Conservation (phyloP, 2,113 vertebrate species). For the Archilochus colubris region DNA sequence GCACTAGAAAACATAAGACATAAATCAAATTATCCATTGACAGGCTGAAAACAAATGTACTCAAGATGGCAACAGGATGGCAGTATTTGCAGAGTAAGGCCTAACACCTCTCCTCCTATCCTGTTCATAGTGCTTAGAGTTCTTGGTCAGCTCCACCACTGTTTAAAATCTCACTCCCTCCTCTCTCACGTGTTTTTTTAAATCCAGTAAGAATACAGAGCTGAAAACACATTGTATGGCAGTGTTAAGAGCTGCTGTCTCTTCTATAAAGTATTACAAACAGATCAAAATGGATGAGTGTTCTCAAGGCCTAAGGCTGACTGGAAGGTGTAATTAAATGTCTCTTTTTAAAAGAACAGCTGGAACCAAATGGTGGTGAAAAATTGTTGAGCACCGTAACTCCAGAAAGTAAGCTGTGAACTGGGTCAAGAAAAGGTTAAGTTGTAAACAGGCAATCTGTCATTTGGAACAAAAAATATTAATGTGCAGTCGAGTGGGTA, state of each 20-base stretch:
- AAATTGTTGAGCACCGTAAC: background rate
- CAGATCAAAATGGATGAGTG: slow-evolving; percentile 14
- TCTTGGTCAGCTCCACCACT: background rate
- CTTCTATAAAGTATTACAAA: background rate
- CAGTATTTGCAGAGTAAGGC: background rate
- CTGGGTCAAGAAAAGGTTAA: slow-evolving; percentile 41
- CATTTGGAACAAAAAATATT: background rate
- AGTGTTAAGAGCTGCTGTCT: background rate
- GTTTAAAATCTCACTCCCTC: background rate
- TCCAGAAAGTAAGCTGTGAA: slow-evolving; percentile 51
- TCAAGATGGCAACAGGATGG: accelerated
- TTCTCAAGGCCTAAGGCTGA: background rate
- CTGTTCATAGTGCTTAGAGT: background rate
- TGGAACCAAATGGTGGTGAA: slow-evolving; percentile 42
- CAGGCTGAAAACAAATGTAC: background rate
- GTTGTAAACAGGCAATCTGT: slow-evolving; percentile 39
- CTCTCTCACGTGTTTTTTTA: background rate
- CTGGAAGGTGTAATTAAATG: slow-evolving; percentile 35
- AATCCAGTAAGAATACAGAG: background rate
- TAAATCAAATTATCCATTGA: background rate
- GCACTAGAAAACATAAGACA: background rate
- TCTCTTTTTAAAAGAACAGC: slow-evolving; percentile 6
- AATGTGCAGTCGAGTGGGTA: background rate
- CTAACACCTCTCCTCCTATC: background rate
- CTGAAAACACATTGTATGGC: background rate